Evolutionary conservation across 2,888 invertebrate genomes (phyloP), one percentile per base, ranked within the genome.

Genomic region (Doris montereyensis): DNA sequence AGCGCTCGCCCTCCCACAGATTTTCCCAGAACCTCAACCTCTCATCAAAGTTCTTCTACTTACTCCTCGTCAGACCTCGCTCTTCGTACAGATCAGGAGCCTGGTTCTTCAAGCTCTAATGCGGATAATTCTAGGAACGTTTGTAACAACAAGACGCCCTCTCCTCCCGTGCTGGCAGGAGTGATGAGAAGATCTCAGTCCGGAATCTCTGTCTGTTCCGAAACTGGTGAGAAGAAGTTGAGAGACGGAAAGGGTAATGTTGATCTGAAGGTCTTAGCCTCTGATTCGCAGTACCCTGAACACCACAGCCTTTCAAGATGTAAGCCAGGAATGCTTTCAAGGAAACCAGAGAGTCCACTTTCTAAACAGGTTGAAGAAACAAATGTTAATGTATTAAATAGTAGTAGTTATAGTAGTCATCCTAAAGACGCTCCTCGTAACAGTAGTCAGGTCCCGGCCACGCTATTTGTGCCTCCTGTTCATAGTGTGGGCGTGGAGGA

Each of bases 191-290:
- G 86, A 28, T 85, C 86, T 21, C 84, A 84, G 24, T 86, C 87
- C 58, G 78, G 82, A 30, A 83, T 85, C 34, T 86, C 86, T 10
- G 85, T 87, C 3, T 88, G 87, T 77, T 86, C 88, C 13, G 88
- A 88, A 77, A 86, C 87, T 2, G 86, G 87, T 17, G 86, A 87
- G 73, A 83, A 83, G 65, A 83, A 81, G 57, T 67, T 81, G 24
- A 78, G 67, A 68, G 17, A 76, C 57, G 41, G 81, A 74, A 13
- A 78, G 68, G 10, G 81, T 35, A n/a, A n/a, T n/a, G n/a, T n/a
- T n/a, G n/a, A n/a, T n/a, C n/a, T n/a, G n/a, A 24, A 13, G 3
- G 3, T 57, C 34, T 24, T 73, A 82, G 26, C 81, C 86, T n/a
- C 76, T 84, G 76, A 87, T 79, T 84, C 83, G 5, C 85, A 81